Evolutionary conservation across 2,797 vertebrate genomes (phyloP).

Genomic region (Monodelphis domestica): DNA sequence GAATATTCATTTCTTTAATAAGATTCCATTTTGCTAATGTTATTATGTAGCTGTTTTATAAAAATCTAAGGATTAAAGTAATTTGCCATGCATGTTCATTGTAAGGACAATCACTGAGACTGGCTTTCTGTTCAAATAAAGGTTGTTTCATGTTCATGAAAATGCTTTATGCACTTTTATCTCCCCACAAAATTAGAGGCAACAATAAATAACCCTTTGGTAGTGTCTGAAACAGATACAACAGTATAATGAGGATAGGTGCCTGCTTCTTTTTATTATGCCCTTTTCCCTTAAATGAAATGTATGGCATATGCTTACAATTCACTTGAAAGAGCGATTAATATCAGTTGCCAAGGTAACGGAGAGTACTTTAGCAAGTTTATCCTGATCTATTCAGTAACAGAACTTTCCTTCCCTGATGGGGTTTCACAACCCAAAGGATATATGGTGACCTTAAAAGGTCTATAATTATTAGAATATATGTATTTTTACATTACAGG

Average conservation of each 20-base stretch:
- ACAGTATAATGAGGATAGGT: not conserved
- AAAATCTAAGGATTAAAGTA: not conserved
- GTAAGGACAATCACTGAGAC: not conserved
- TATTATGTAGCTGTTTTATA: not conserved
- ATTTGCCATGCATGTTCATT: accelerated
- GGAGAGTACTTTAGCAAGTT: not conserved
- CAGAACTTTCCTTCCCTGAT: not conserved
- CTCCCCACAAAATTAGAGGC: not conserved
- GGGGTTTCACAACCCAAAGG: not conserved
- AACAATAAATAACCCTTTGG: not conserved
- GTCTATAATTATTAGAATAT: not conserved
- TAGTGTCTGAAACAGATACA: not conserved
- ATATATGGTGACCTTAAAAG: not conserved
- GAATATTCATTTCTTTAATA: too few species aligned
- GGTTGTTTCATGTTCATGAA: not conserved
- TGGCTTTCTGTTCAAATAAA: slow-evolving; percentile 2
- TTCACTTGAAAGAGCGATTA: slow-evolving; percentile 1
- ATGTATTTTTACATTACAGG: not conserved
- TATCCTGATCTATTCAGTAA: not conserved
- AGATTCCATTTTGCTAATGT: not conserved
- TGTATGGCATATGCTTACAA: not conserved
- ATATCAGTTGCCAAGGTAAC: slow-evolving; percentile 47
- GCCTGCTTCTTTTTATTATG: not conserved
- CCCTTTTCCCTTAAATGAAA: slow-evolving; percentile 40
- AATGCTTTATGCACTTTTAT: not conserved